phyloP scores from a whole-genome alignment of 2,113 vertebrate species.

The Pedionomus torquatus region DNA sequence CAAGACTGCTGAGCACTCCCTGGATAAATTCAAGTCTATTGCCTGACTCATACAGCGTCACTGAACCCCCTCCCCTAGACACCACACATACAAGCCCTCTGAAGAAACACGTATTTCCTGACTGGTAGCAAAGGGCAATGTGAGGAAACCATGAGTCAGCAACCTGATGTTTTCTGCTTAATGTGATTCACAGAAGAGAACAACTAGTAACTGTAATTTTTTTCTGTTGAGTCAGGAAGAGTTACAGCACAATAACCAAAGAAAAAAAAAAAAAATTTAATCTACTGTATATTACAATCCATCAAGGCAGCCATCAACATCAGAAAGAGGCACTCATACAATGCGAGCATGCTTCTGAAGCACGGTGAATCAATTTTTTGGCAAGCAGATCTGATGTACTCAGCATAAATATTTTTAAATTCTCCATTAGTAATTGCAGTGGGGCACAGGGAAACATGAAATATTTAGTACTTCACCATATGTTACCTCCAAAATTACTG shows the following conservation, averaged over 20 bases:
- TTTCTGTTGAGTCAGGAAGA: not conserved
- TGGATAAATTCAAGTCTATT: not conserved
- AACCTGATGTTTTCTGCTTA: not conserved
- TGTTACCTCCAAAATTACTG: not conserved
- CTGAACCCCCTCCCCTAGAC: not conserved
- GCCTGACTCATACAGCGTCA: slow-evolving; percentile 2
- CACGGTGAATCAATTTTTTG: not conserved
- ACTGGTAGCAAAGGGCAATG: not conserved
- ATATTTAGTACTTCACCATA: not conserved
- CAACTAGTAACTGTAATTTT: not conserved
- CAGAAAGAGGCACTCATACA: not conserved
- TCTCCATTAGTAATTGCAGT: not conserved
- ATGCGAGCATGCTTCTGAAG: not conserved
- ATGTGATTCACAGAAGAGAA: not conserved
- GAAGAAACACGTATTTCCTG: slow-evolving; percentile 14
- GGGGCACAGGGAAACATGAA: not conserved
- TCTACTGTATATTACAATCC: not conserved
- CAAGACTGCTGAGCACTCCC: not conserved
- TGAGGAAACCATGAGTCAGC: slow-evolving; percentile 51
- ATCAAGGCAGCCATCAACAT: not conserved
- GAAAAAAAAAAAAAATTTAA: not conserved
- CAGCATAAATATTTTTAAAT: not conserved
- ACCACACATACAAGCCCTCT: not conserved
- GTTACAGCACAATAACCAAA: not conserved
- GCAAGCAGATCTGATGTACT: not conserved